Evolutionary conservation across 2,888 invertebrate genomes (phyloP).

Genomic region (Camptogramma bilineatum): DNA sequence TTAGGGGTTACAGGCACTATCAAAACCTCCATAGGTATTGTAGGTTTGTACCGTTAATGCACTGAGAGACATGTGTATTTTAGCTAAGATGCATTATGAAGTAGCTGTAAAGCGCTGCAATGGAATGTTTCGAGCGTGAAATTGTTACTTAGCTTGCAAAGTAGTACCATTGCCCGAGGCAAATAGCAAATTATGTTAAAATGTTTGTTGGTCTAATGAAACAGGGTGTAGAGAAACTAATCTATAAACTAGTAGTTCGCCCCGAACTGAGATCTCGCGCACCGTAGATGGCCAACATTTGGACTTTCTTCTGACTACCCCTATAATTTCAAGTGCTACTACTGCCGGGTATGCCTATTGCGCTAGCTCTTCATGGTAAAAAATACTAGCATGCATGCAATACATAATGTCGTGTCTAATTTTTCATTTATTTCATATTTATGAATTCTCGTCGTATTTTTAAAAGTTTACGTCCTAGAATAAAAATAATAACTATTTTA

Average conservation of each 20-base stretch:
- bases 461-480: no score
- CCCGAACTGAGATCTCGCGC: no score
- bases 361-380: no score
- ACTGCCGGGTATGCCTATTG: no score
- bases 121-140: constrained; percentile 36
- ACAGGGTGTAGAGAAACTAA: constrained; percentile 2
- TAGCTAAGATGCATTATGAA: constrained; percentile 41
- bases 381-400: no score
- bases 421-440: no score
- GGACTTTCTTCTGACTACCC: no score
- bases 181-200: constrained; percentile 22
- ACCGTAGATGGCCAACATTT: no score
- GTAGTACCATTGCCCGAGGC: constrained; percentile 10
- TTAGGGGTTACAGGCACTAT: constrained; percentile 27
- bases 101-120: constrained; percentile 30
- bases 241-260: not conserved
- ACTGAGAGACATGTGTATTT: constrained; percentile 31
- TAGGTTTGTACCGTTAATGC: constrained; percentile 32
- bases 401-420: no score
- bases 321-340: no score
- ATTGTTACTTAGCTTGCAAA: constrained; percentile 33
- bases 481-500: no score
- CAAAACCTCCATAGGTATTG: constrained; percentile 30
- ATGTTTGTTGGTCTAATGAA: constrained; percentile 16
- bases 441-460: no score